Evolutionary conservation across 1,140 invertebrate species (phyloP).

Genomic region (Leguminivora glycinivorella): DNA sequence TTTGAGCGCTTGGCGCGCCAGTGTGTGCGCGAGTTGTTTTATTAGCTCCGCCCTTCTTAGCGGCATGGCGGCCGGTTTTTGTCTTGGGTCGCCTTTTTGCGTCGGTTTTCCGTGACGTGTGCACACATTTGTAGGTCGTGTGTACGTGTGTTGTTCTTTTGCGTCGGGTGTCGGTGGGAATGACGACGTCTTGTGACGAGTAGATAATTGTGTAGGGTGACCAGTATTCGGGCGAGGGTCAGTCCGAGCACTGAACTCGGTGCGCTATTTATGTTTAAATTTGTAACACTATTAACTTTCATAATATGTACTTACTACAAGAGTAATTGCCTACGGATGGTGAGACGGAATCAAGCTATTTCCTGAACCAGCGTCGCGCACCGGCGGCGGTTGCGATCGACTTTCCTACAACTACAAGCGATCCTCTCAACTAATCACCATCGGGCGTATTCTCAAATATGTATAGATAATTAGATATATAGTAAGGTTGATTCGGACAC

Average conservation of each 20-base stretch:
- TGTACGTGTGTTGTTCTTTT: constrained; percentile 16
- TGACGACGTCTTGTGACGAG: neutral
- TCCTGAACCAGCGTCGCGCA: neutral
- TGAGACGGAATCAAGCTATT: neutral
- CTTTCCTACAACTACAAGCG: constrained; percentile 52
- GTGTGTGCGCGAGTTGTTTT: constrained; percentile 38
- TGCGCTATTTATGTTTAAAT: too few relatives aligned
- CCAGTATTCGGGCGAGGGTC: neutral
- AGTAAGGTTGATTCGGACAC: too few relatives aligned
- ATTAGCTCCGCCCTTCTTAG: constrained; percentile 70
- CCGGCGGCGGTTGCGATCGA: constrained; percentile 35
- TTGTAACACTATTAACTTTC: neutral
- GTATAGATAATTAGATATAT: too few relatives aligned
- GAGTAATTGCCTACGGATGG: neutral
- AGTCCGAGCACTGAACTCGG: neutral
- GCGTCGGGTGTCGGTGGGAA: neutral
- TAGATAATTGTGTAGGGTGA: neutral
- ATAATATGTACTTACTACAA: too few relatives aligned
- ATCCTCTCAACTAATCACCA: constrained; percentile 24
- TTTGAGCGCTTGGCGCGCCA: constrained; percentile 41
- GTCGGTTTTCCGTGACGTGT: constrained; percentile 41
- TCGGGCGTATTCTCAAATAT: neutral
- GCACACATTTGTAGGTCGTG: constrained; percentile 1
- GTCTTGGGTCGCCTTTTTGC: constrained; percentile 62
- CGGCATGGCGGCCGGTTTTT: constrained; percentile 67